Evolutionary conservation across 2,797 vertebrate species (phyloP).

Genomic region (Acridotheres tristis): DNA sequence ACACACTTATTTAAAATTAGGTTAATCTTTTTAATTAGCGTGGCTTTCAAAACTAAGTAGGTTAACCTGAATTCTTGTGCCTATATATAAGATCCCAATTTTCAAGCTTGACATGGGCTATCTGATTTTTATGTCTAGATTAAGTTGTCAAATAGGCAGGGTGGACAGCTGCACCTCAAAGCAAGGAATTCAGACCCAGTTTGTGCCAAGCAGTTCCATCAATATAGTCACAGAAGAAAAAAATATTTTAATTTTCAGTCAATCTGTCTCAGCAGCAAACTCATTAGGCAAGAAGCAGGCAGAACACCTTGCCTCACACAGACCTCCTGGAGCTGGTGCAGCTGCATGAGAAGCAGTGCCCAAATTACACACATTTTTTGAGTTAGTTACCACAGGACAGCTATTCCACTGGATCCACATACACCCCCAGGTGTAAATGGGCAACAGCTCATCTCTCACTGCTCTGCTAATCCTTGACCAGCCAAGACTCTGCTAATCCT

Average conservation of each 20-base stretch:
- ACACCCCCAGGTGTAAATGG: neutral
- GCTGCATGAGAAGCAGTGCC: neutral
- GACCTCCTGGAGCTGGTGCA: neutral
- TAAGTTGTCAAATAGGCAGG: neutral
- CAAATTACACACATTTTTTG: neutral
- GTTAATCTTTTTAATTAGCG: constrained; percentile 49
- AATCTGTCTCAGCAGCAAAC: neutral
- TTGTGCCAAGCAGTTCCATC: neutral
- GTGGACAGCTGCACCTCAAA: neutral
- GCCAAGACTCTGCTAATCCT: neutral
- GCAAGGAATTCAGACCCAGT: neutral
- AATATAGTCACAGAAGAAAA: neutral
- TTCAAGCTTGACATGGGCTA: neutral
- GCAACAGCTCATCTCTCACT: neutral
- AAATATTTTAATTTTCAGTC: neutral
- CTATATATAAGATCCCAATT: neutral
- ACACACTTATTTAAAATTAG: neutral
- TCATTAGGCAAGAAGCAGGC: neutral
- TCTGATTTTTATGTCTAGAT: neutral
- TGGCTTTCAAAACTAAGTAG: constrained; percentile 20
- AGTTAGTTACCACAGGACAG: neutral
- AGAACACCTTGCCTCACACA: neutral
- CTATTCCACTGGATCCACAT: neutral
- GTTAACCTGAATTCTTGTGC: neutral
- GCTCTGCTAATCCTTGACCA: neutral